Evolutionary conservation across 2,888 invertebrate genomes (phyloP), one percentile per base, ranked within the genome.

Genomic region (Tryphoninae sp.): DNA sequence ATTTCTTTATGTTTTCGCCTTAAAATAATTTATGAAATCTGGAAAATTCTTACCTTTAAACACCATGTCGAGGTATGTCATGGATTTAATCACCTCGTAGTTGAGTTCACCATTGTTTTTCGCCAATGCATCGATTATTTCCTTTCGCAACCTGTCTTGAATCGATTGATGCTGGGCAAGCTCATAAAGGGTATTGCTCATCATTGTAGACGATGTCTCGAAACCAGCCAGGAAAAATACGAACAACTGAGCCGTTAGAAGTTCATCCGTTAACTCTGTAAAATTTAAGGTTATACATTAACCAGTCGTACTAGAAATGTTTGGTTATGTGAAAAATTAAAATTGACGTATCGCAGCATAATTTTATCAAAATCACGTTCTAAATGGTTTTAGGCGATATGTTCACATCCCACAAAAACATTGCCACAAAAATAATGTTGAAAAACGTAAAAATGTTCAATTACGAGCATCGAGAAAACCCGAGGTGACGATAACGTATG

Each of bases 171-270:
- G 86, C 7, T 89, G 82, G 0, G 93, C 92, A 7, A 93, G 87
- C 77, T 92, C 91, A 80, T 92, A 92, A 0, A 92, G 86, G 11
- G 89, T 87, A 81, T 92, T 90, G 53, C 91, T 91, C 78, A 93
- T 89, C 0, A 92, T 91, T 0, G 92, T 89, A 0, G 93, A 92
- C 86, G 62, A 92, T 0, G 89, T 89, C 65, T 90, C 89, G 42
- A 88, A 89, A 1, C 90, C 90, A 74, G 89, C 89, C 11, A 86
- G 45, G 49, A 89, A 90, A 77, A 90, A 89, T 0, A 89, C 86
- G 22, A 87, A 87, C 2, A 87, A 84, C 67, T 90, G 89, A 2
- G 90, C 85, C 0, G 89, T 79, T 13, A 89, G n/a, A 1, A 88
- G 79, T 0, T 65, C 49, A 49, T 90, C 89, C 22, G 83, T 85